Base-by-base conservation (phyloP, 2,888 invertebrate genomes). In the Brachylomia viminalis region DNA sequence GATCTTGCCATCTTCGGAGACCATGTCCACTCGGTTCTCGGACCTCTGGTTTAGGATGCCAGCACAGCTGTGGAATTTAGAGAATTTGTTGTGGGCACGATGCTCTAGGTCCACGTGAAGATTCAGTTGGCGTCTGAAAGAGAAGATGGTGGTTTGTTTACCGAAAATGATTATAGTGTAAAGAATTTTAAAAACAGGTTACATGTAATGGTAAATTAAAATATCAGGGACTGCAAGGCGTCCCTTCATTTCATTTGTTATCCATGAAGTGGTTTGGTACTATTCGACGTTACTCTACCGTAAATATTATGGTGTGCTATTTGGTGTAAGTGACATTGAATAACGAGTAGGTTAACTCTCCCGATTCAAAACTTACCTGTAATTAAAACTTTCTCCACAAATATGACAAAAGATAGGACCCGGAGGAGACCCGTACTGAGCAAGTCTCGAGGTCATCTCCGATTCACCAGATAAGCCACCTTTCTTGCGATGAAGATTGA, bases 71-170 rank as follows among this genome's bases (percentile, higher is more conserved):
- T 94, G 93, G 85, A 91, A 94, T 75, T 95, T 95, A 0, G 93
- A 90, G 83, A 92, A 93, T 45, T 93, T 94, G 70, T 93, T 89
- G 84, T 92, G 92, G 1, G 88, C 84, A 0, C 93, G 82, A 56
- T 95, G 95, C 47, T 95, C 93, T 0, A 93, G 20, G 59, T 94
- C 93, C 23, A 94, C 88, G 83, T 96, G 95, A 0, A 94, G 89
- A 52, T 91, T 92, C 2, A 95, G 87, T 69, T 95, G 94, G 2
- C 93, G 93, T 66, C 96, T 95, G 92, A 0, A 70, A 76, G 42
- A 42, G 42, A 7, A 42, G 42, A 42, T 42, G 42, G 10, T 42
- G 42, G 1, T 42, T 42, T 1, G 42, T 42, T 42, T 42, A 42
- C 42, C 10, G 42, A 42, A 42, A 42, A 42, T 10, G 5, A 42